Evolutionary conservation across 2,797 vertebrate species (phyloP).

Genomic region (Sternarchorhynchus goeldii): DNA sequence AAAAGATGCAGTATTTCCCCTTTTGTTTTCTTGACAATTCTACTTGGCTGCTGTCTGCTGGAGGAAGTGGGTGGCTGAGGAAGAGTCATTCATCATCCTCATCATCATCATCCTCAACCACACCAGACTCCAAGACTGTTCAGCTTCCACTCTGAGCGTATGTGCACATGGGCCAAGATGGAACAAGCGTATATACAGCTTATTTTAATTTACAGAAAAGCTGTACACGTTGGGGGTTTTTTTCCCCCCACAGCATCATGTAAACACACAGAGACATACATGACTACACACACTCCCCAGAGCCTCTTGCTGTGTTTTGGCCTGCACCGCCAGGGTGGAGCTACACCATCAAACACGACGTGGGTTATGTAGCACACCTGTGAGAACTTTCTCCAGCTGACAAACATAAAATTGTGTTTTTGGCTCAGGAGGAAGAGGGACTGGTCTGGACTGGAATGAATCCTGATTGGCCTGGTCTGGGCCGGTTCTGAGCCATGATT

Average conservation of each 20-base stretch:
- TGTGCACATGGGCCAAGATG: too few species aligned
- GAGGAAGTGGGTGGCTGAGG: background rate
- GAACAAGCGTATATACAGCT: too few species aligned
- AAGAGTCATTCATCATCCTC: constrained; percentile 26
- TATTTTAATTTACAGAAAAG: background rate
- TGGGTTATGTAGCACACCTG: constrained; percentile 65
- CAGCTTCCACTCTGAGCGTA: too few species aligned
- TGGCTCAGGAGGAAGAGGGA: constrained; percentile 43
- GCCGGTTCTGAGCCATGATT: too few species aligned
- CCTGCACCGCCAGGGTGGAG: constrained; percentile 61
- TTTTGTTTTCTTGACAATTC: constrained; percentile 12
- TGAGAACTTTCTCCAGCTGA: constrained; percentile 67
- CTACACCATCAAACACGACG: constrained; percentile 60
- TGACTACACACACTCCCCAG: constrained; percentile 28
- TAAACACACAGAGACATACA: constrained; percentile 34
- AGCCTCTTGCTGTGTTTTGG: constrained; percentile 50
- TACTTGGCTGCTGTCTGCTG: constrained; percentile 27
- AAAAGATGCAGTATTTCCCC: constrained; percentile 8
- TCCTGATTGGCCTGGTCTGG: too few species aligned
- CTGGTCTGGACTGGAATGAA: too few species aligned
- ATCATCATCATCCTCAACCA: constrained; percentile 7
- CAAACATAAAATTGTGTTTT: constrained; percentile 81
- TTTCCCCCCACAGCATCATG: background rate
- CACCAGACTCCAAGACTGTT: background rate
- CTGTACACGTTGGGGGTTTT: background rate